These are phyloP conservation scores for Pocillopora grandis DNA, from an alignment of 92 coral and sea anemone species.

Conservation along the genomic window DNA sequence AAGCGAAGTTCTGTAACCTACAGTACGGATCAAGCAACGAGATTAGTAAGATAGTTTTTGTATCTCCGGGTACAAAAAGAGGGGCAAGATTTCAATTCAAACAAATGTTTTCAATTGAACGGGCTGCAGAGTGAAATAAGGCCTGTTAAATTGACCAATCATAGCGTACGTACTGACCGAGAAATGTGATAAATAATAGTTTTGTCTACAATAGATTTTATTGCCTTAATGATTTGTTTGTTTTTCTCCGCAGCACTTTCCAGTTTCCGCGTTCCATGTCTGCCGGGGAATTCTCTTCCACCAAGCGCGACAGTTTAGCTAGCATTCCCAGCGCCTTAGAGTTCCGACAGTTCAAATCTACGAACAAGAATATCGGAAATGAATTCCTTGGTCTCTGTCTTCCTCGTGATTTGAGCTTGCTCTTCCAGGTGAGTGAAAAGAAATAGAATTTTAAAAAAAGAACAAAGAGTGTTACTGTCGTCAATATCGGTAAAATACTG, in stretches of 20 bases:
- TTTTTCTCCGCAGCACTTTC: conserved; percentile 29
- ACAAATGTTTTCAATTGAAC: no score
- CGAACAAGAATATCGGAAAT: conserved; percentile 67
- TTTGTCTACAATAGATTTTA: neutral
- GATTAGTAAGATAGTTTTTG: no score
- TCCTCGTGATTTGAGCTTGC: conserved; percentile 78
- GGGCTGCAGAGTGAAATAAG: no score
- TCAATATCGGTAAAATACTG: no score
- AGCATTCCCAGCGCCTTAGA: conserved; percentile 77
- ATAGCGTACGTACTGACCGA: no score
- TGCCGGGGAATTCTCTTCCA: conserved; percentile 41
- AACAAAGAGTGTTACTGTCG: neutral
- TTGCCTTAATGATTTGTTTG: neutral
- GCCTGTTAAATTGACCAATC: no score
- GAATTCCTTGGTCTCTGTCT: conserved; percentile 92
- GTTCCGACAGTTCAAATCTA: conserved; percentile 65
- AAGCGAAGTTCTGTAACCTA: no score
- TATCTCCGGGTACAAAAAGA: no score
- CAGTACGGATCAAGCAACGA: no score
- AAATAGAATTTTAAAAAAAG: neutral
- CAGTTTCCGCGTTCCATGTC: conserved; percentile 68
- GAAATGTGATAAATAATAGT: no score
- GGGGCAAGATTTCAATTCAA: no score
- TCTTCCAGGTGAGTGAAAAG: conserved; percentile 73
- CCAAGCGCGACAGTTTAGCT: conserved; percentile 64